A percentile compares a stretch with the other conserved stretches of the same genome.
Conservation (phyloP, 2,888 invertebrate genomes). For the Callyntrura guangdongensis region DNA sequence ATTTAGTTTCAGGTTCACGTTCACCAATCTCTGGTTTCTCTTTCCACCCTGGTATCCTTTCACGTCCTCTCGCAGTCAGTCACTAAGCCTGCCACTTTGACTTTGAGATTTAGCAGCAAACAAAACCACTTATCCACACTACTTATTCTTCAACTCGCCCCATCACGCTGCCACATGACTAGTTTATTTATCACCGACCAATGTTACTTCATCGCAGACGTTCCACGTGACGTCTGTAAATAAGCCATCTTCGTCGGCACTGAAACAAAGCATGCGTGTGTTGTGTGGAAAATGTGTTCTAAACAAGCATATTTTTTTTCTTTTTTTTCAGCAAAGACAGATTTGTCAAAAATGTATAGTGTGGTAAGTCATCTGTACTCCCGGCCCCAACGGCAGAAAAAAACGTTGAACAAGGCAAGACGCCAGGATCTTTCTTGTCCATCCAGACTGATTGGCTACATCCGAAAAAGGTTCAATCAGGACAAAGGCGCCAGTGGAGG, state of each 20-base stretch:
- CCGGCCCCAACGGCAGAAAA: slow-evolving; percentile 84
- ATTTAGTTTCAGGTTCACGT: slow-evolving; percentile 29
- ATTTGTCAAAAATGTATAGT: slow-evolving; percentile 83
- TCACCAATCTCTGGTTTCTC: neutral
- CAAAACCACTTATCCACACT: slow-evolving; percentile 21
- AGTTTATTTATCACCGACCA: too few relatives aligned
- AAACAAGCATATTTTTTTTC: too few relatives aligned
- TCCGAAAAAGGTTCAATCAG: slow-evolving; percentile 84
- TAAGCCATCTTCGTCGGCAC: too few relatives aligned
- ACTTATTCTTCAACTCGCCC: slow-evolving; percentile 9
- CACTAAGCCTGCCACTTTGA: neutral
- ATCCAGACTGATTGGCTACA: slow-evolving; percentile 84
- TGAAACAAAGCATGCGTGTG: too few relatives aligned
- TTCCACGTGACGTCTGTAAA: too few relatives aligned
- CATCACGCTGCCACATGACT: slow-evolving; percentile 1
- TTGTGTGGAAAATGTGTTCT: too few relatives aligned
- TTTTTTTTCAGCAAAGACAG: too few relatives aligned
- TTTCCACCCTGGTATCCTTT: neutral
- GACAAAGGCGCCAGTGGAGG: slow-evolving; percentile 84
- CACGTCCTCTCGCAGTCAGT: neutral
- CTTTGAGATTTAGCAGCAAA: neutral
- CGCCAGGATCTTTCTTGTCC: slow-evolving; percentile 84
- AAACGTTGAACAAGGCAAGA: slow-evolving; percentile 78
- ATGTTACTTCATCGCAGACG: too few relatives aligned
- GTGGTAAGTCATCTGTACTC: slow-evolving; percentile 85